Evolutionary conservation across 2,113 vertebrate genomes (phyloP).

Genomic region (Oophaga pumilio): DNA sequence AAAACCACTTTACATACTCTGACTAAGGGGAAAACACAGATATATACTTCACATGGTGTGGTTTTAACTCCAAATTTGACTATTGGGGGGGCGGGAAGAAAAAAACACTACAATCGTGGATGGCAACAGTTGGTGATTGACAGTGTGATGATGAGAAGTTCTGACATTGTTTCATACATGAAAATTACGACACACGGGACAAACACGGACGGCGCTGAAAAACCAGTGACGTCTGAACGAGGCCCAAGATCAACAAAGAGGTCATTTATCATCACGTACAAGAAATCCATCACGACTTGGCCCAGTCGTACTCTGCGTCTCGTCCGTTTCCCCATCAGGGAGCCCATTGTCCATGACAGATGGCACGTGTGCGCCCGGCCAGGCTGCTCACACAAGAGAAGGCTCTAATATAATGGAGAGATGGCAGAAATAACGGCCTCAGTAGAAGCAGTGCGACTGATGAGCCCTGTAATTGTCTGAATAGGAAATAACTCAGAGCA

Average conservation of each 20-base stretch:
- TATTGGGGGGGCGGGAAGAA: too few species aligned
- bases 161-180: too few species aligned
- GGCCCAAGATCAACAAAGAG: not conserved
- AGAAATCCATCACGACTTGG: not conserved
- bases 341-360: conserved; percentile 31
- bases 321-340: conserved; percentile 3
- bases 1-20: too few species aligned
- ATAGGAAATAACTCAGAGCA: conserved; percentile 34
- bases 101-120: too few species aligned
- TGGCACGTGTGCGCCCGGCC: not conserved
- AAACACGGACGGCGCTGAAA: too few species aligned
- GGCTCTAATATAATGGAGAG: not conserved
- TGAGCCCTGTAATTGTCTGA: conserved; percentile 26
- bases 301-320: not conserved
- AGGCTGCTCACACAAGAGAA: not conserved
- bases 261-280: not conserved
- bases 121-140: too few species aligned
- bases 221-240: too few species aligned
- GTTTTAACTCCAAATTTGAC: too few species aligned
- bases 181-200: too few species aligned
- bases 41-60: too few species aligned
- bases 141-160: too few species aligned
- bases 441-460: conserved; percentile 4
- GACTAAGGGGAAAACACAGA: too few species aligned
- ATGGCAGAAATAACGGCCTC: not conserved